These are phyloP conservation scores for Calypte anna DNA, from an alignment of 2,113 vertebrate genomes.

Conservation along the genomic window DNA sequence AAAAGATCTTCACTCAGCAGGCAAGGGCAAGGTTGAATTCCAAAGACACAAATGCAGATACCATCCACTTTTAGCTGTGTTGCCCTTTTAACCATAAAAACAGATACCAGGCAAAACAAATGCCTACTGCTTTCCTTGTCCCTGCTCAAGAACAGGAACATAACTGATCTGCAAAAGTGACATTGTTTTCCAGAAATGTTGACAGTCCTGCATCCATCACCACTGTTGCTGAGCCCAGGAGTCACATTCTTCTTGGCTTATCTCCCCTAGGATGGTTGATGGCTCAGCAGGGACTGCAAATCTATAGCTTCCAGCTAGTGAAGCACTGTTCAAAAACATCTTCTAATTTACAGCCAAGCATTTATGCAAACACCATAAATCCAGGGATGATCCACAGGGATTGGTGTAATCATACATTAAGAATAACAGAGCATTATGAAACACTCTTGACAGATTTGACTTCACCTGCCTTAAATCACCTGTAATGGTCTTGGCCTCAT, in stretches of 20 bases:
- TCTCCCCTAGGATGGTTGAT: conserved; percentile 29
- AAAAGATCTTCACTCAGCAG: not conserved
- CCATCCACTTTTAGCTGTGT: not conserved
- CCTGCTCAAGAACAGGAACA: not conserved
- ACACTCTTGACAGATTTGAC: conserved; percentile 34
- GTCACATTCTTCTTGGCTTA: conserved; percentile 22
- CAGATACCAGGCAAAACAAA: not conserved
- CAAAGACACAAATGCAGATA: not conserved
- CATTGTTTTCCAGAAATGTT: not conserved
- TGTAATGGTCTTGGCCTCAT: conserved; percentile 47
- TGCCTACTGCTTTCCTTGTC: not conserved
- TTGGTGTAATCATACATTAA: conserved; percentile 23
- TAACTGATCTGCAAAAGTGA: conserved; percentile 15
- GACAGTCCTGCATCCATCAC: not conserved
- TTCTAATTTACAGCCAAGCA: conserved; percentile 61
- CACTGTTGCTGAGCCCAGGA: conserved; percentile 7
- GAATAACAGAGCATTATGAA: conserved; percentile 62
- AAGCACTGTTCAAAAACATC: conserved; percentile 16
- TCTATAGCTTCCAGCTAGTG: not conserved
- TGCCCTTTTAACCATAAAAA: not conserved
- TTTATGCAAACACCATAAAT: conserved; percentile 69
- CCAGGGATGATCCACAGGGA: conserved; percentile 14
- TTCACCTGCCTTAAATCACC: conserved; percentile 67
- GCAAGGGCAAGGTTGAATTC: not conserved
- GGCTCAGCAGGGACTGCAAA: conserved; percentile 35